Percentiles rank a stretch among this genome's conserved stretches.
These are phyloP conservation scores for Pipra filicauda DNA, from an alignment of 2,113 vertebrate genomes.

Conservation along the genomic window DNA sequence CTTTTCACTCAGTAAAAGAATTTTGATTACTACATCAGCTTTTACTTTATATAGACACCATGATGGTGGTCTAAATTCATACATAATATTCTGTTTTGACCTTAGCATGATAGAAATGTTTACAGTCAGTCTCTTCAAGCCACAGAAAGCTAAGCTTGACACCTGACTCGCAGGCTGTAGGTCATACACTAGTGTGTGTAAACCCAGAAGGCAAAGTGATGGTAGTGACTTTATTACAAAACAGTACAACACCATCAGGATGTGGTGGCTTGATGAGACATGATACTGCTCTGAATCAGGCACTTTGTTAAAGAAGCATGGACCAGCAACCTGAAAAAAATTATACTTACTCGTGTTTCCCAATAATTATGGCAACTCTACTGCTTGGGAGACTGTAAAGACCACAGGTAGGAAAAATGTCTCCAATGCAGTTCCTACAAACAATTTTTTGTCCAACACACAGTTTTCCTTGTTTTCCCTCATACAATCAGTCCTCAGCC, in stretches of 20 bases:
- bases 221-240: background rate
- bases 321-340: background rate
- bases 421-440: background rate
- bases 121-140: background rate
- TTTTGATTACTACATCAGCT: background rate
- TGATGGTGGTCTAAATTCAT: background rate
- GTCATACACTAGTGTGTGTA: background rate
- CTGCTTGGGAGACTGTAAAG: background rate
- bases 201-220: background rate
- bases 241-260: background rate
- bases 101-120: background rate
- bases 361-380: background rate
- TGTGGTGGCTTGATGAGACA: background rate
- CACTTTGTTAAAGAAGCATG: fast-evolving
- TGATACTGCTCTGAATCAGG: fast-evolving
- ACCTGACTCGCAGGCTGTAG: background rate
- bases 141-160: background rate
- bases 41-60: background rate
- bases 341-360: background rate
- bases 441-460: background rate
- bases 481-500: background rate
- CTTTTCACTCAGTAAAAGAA: background rate
- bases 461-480: background rate
- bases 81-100: background rate
- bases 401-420: background rate